phyloP scores from a whole-genome alignment of 2,797 vertebrate genomes.

The Onychomys leucogaster region DNA sequence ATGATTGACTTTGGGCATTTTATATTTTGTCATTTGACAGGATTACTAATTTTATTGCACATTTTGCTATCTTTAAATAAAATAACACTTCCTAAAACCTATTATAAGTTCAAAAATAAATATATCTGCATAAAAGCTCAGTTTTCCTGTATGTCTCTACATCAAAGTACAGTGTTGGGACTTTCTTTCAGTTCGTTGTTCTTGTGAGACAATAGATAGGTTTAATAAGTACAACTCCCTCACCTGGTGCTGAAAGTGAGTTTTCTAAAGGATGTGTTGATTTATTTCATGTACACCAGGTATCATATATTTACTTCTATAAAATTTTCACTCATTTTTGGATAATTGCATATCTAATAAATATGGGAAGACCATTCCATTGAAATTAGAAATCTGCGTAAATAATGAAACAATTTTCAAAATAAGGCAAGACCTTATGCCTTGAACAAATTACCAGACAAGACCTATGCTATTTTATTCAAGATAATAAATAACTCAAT shows the following conservation, averaged over 20 bases:
- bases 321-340: constrained; percentile 55
- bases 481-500: constrained; percentile 82
- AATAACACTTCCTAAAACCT: background rate
- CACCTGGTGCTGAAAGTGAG: constrained; percentile 24
- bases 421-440: constrained; percentile 79
- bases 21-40: background rate
- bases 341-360: constrained; percentile 69
- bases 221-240: background rate
- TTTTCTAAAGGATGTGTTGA: constrained; percentile 51
- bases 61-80: constrained; percentile 17
- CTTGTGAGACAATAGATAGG: background rate
- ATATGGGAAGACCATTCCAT: constrained; percentile 48
- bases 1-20: background rate
- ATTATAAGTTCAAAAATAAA: background rate
- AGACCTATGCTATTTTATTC: constrained; percentile 81
- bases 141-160: background rate
- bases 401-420: constrained; percentile 77
- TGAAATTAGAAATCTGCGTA: constrained; percentile 67
- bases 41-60: background rate
- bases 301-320: constrained; percentile 54
- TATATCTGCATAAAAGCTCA: constrained; percentile 2
- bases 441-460: constrained; percentile 81
- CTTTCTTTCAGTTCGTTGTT: constrained; percentile 36
- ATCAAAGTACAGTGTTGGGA: constrained; percentile 38
- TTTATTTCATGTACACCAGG: constrained; percentile 55